Conservation (phyloP, 2,113 vertebrate species). For the Spheniscus mendiculus region DNA sequence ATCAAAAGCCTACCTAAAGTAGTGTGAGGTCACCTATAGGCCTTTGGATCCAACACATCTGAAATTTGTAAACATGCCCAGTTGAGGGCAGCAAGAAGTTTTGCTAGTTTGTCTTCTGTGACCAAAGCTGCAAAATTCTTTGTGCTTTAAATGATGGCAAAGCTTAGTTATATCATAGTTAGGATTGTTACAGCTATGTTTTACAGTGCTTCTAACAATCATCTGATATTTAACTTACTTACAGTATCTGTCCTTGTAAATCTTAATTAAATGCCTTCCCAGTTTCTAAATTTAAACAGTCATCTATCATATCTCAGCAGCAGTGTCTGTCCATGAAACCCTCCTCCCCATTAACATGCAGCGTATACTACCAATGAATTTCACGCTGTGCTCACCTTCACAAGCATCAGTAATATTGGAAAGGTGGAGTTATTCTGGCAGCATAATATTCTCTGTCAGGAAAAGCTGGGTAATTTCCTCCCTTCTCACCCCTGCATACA, state of each 20-base stretch:
- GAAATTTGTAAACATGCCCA: neutral
- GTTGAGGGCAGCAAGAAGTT: neutral
- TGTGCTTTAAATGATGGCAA: neutral
- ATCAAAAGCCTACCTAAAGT: neutral
- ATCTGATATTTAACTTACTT: slow-evolving; percentile 48
- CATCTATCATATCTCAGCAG: neutral
- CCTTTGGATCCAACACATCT: neutral
- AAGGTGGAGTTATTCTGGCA: neutral
- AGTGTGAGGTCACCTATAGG: neutral
- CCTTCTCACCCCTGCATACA: neutral
- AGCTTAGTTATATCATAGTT: neutral
- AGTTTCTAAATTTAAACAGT: slow-evolving; percentile 39
- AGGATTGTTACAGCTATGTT: neutral
- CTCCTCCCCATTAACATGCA: neutral
- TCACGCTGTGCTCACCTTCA: neutral
- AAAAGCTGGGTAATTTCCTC: neutral
- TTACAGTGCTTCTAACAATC: neutral
- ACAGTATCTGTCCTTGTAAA: slow-evolving; percentile 33
- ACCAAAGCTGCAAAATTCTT: neutral
- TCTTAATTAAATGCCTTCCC: slow-evolving; percentile 55
- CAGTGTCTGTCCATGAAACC: neutral
- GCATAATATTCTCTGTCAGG: neutral
- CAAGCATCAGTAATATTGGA: neutral
- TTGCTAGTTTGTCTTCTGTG: neutral
- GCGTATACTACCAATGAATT: neutral